Percentiles rank a stretch among this genome's conserved stretches.
Conservation (phyloP, 2,797 vertebrate species). For the Lophius americanus region DNA sequence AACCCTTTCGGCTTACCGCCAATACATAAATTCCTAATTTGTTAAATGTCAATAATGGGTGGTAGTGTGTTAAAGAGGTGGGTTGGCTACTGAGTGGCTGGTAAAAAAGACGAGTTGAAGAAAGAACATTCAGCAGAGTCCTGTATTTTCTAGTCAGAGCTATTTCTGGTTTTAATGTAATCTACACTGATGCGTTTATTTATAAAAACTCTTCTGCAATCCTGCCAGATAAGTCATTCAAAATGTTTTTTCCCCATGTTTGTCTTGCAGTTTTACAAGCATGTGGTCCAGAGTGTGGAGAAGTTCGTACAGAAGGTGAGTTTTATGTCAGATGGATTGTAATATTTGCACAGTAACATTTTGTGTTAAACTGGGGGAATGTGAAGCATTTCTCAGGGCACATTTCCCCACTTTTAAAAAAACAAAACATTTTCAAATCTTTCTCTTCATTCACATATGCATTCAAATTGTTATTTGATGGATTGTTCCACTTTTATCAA, state of each 20-base stretch:
- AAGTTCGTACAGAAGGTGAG: slow-evolving; percentile 98
- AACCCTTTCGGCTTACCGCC: too few relatives aligned
- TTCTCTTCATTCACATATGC: too few relatives aligned
- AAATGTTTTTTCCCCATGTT: slow-evolving; percentile 25
- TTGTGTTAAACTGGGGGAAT: too few relatives aligned
- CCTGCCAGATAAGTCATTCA: background rate
- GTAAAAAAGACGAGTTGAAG: background rate
- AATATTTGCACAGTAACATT: background rate
- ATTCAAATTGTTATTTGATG: background rate
- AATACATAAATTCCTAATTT: background rate
- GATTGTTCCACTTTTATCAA: background rate
- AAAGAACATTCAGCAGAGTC: background rate
- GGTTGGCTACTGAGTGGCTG: background rate
- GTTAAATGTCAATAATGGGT: background rate
- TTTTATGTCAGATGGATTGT: background rate
- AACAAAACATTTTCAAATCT: too few relatives aligned
- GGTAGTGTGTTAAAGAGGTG: background rate
- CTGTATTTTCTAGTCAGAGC: background rate
- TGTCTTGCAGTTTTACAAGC: slow-evolving; percentile 96
- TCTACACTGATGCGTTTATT: too few relatives aligned
- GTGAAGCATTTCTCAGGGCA: too few relatives aligned
- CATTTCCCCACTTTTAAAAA: too few relatives aligned
- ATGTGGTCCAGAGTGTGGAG: slow-evolving; percentile 98
- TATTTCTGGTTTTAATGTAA: background rate
- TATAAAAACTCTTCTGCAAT: background rate